phyloP scores from a whole-genome alignment of 2,797 vertebrate genomes.

The Alcedo atthis region DNA sequence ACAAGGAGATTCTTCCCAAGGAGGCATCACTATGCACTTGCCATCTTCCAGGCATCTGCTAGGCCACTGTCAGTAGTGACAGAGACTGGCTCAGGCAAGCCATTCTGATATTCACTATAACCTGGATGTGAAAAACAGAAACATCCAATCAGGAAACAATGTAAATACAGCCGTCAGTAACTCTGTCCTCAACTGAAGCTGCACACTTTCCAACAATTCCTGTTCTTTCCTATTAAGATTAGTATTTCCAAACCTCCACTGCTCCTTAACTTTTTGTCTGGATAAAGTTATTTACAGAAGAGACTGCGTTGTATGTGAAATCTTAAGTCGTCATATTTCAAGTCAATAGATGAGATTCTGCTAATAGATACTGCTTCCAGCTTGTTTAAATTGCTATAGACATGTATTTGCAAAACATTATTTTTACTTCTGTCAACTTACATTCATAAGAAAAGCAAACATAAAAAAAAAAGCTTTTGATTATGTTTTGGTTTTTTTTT shows the following conservation, averaged over 20 bases:
- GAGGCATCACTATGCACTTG: not conserved
- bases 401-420: not conserved
- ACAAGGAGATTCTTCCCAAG: not conserved
- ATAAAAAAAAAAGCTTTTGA: not conserved
- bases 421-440: not conserved
- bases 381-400: not conserved
- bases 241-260: constrained; percentile 9
- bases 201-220: constrained; percentile 20
- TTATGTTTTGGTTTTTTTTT: too few species aligned
- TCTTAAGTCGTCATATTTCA: not conserved
- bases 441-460: not conserved
- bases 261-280: not conserved
- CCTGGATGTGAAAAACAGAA: not conserved
- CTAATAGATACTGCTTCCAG: not conserved
- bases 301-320: not conserved
- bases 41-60: not conserved
- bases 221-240: not conserved
- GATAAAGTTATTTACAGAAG: not conserved
- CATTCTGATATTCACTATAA: not conserved
- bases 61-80: not conserved
- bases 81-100: not conserved
- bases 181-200: not conserved
- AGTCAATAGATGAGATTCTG: not conserved
- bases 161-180: not conserved
- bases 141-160: not conserved